Base-by-base conservation (phyloP, 2,888 invertebrate species). In the Blastobasis lacticolella region DNA sequence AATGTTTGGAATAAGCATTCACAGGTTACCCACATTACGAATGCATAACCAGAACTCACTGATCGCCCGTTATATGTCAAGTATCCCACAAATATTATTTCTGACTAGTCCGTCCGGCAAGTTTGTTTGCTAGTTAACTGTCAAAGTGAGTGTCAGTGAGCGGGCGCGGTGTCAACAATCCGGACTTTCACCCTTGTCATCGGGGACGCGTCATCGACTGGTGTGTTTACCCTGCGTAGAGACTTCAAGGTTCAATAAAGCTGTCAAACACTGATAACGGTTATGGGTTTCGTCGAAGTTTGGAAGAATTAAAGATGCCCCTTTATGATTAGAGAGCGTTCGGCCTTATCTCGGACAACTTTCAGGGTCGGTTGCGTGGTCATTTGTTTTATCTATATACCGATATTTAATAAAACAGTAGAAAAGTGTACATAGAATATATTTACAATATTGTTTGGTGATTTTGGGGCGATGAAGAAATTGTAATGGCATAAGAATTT, bases 141-240 rank as follows among this genome's bases (percentile, higher is more conserved):
- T 23, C 23, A 23, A 23, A 23, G 23, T 3, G 23, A 23, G 23
- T 23, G 23, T 23, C 23, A 23, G 23, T 51, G 55, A 54, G 53
- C 52, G 47, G 41, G 51, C 46, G 45, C 45, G 49, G 54, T 56
- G 23, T 23, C 23, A 23, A 23, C 23, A 23, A 23, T 23, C 3
- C 23, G 23, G 23, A 23, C 23, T 23, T 23, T 23, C 23, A 23
- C 23, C 23, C 23, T 23, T 23, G 23, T 23, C 23, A 23, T 23
- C 23, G 23, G 23, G 23, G 23, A 23, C 23, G 45, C 38, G 49
- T 60, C 52, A 53, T 54, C 54, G 56, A 56, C 54, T 59, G 54
- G 48, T 57, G 53, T 63, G 61, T 66, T 65, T 67, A 64, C 60
- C 61, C 56, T 59, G 59, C 53, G 54, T 56, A 59, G 10, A 10